Conservation (phyloP, 2,113 vertebrate species). For the Saguinus imperator region DNA sequence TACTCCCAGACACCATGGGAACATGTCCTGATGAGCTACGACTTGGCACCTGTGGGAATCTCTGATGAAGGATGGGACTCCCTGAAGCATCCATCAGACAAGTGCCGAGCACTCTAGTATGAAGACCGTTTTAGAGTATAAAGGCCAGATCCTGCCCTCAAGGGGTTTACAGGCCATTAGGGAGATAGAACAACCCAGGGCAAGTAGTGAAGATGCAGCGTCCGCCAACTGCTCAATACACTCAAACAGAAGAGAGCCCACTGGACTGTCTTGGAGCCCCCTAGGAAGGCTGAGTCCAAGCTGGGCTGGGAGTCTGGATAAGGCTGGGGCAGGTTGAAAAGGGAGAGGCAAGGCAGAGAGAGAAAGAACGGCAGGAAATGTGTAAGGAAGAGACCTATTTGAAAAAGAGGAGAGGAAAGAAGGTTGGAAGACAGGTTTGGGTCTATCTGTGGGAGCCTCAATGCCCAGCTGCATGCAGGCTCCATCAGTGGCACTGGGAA, state of each 20-base stretch:
- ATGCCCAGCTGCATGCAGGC: fast-evolving
- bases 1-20: background rate
- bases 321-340: background rate
- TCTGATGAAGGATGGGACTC: background rate
- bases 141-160: background rate
- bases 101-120: too few relatives aligned
- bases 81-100: background rate
- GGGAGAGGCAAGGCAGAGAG: background rate
- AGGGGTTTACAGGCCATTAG: background rate
- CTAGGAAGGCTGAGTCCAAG: background rate
- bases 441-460: background rate
- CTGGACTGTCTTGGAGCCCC: fast-evolving
- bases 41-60: background rate
- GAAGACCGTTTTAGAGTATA: fast-evolving
- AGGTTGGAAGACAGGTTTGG: background rate
- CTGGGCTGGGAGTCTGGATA: fast-evolving
- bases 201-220: background rate
- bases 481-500: background rate
- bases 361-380: background rate
- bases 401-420: background rate
- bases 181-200: background rate
- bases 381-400: background rate
- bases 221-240: background rate
- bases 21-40: background rate
- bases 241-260: background rate